Conservation (phyloP, 2,888 invertebrate species). For the Elysia crispata region DNA sequence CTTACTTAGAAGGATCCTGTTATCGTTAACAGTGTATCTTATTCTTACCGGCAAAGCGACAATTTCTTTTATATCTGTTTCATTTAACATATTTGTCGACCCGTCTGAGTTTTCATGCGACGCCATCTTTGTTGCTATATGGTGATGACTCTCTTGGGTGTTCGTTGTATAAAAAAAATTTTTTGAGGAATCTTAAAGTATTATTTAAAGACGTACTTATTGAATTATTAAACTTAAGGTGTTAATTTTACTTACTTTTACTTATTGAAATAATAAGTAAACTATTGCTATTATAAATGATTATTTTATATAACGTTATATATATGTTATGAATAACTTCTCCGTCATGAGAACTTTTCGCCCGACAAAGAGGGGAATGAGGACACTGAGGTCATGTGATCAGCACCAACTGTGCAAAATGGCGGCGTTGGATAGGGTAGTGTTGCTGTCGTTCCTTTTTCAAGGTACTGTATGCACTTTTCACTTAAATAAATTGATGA, state of each 20-base stretch:
- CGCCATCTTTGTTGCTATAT: slow-evolving; percentile 54
- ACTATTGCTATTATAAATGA: too few species aligned
- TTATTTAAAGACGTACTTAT: too few species aligned
- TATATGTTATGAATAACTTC: neutral
- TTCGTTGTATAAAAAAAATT: too few species aligned
- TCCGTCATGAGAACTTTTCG: neutral
- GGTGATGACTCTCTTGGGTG: too few species aligned
- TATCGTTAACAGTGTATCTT: too few species aligned
- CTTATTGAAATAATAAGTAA: too few species aligned
- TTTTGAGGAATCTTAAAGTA: too few species aligned
- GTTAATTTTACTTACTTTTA: too few species aligned
- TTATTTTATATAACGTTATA: neutral
- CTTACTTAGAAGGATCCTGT: neutral
- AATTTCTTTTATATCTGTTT: slow-evolving; percentile 32
- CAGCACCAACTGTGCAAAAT: neutral
- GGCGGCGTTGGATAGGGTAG: neutral
- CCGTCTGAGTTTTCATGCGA: neutral
- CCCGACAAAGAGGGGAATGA: neutral
- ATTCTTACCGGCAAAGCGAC: slow-evolving; percentile 24
- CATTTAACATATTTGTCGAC: neutral
- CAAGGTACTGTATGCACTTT: too few species aligned
- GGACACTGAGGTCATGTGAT: neutral
- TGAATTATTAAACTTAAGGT: too few species aligned
- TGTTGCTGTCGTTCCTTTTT: neutral
- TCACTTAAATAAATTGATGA: too few species aligned